Evolutionary conservation across 2,888 invertebrate genomes (phyloP), one percentile per base, ranked within the genome.

Genomic region (Orthonevra nobilis): DNA sequence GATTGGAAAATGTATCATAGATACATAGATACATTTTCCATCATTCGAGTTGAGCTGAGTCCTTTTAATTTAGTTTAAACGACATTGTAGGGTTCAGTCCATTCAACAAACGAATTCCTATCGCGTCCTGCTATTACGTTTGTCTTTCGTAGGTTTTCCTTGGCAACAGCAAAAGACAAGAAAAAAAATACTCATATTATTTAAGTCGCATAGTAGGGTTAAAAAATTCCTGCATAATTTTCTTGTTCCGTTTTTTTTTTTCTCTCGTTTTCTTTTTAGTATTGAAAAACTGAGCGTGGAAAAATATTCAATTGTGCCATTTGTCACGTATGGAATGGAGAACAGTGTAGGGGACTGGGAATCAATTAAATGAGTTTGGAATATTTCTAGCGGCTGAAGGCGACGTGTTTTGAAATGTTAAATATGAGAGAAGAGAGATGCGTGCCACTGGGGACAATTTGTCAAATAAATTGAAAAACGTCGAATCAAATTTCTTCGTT

Each of bases 161-260:
- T 12, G 7, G 44, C 36, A 12, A 9, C n/a, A n/a, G n/a, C n/a
- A n/a, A n/a, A n/a, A n/a, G n/a, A n/a, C n/a, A n/a, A n/a, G n/a
- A n/a, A n/a, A n/a, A n/a, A n/a, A n/a, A n/a, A n/a, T n/a, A 74
- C 46, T 40, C 46, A 77, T 70, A n/a, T n/a, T 40, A 60, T 36
- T 44, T 30, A 42, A 48, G 34, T 79, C 32, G 7, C 42, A 20
- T n/a, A 46, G 52, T 73, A 79, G 73, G 73, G 73, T 72, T 79
- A 38, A 73, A 42, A 26, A 40, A 75, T 75, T 79, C 79, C 73
- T 72, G 79, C 72, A 79, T 79, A 79, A 73, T 79, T 79, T 73
- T 48, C 73, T 54, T 54, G 40, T 69, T n/a, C n/a, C 23, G 38
- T 28, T 46, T 54, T 40, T 23, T 72, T 48, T 38, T 17, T 12